Conservation (phyloP, 2,113 vertebrate species). For the Chrysochloris asiatica region DNA sequence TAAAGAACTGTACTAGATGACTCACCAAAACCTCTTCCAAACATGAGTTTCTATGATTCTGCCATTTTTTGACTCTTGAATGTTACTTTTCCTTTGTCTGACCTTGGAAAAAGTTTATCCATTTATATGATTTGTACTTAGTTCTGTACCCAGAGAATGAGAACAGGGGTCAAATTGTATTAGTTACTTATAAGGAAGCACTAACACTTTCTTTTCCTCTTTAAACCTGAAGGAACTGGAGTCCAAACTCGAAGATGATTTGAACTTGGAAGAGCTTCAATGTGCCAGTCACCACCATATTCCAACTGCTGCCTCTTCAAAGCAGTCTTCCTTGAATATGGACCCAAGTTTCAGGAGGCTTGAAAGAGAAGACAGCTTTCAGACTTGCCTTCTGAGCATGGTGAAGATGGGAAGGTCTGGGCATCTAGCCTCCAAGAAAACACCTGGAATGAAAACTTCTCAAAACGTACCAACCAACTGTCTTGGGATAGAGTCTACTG, state of each 20-base stretch:
- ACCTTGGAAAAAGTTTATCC: background rate
- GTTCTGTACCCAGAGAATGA: background rate
- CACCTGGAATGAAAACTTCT: background rate
- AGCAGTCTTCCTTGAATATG: conserved; percentile 49
- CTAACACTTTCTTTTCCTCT: conserved; percentile 56
- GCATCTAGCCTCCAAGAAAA: background rate
- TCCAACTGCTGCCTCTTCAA: conserved; percentile 59
- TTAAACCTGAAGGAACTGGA: conserved; percentile 85
- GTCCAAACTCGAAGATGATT: conserved; percentile 73
- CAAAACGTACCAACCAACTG: background rate
- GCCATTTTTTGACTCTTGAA: background rate
- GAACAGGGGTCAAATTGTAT: background rate
- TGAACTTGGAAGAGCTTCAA: conserved; percentile 68
- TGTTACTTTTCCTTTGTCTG: background rate
- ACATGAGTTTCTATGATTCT: background rate
- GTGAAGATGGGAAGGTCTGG: conserved; percentile 51
- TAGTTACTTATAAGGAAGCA: background rate
- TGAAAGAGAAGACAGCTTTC: conserved; percentile 51
- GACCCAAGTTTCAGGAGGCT: conserved; percentile 55
- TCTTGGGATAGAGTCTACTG: conserved; percentile 28
- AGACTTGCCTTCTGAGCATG: conserved; percentile 58
- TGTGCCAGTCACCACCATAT: conserved; percentile 70
- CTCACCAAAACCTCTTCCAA: background rate
- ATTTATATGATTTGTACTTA: background rate
- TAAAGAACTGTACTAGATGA: background rate